Evolutionary conservation across 1,140 invertebrate species (phyloP).

Genomic region (Philotrypesis tridentata): DNA sequence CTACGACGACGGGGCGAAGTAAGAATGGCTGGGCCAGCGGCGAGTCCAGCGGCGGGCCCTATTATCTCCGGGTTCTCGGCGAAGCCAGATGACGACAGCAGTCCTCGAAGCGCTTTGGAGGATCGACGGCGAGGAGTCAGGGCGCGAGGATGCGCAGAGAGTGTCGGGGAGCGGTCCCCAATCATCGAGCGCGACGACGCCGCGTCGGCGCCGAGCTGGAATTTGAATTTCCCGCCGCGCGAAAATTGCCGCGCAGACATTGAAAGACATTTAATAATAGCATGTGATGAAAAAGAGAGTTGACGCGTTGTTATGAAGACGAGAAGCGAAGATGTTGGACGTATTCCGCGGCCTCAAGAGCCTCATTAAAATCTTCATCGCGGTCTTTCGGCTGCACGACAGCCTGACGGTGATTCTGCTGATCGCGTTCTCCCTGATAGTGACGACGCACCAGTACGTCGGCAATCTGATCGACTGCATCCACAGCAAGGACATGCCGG

Average conservation of each 20-base stretch:
- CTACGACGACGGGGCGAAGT: not conserved
- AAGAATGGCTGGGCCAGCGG: not conserved
- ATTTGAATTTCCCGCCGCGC: not conserved
- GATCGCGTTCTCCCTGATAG: conserved; percentile 93
- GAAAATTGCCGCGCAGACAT: not conserved
- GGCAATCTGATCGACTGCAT: conserved; percentile 97
- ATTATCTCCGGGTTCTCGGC: no score
- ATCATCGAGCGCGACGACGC: not conserved
- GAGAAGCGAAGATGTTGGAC: conserved; percentile 96
- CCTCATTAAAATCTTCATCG: conserved; percentile 93
- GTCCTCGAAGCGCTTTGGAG: not conserved
- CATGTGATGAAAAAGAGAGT: no score
- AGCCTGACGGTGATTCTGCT: conserved; percentile 93
- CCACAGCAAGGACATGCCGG: conserved; percentile 92
- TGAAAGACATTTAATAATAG: no score
- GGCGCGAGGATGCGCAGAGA: conserved; percentile 27
- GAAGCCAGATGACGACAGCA: conserved; percentile 3
- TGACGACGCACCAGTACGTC: conserved; percentile 97
- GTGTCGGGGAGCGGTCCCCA: not conserved
- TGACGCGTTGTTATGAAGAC: no score
- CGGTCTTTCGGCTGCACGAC: conserved; percentile 93
- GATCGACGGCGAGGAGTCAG: not conserved
- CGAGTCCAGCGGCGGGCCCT: not conserved
- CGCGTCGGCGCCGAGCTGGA: not conserved
- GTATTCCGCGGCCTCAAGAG: conserved; percentile 95